Evolutionary conservation across 2,113 vertebrate species (phyloP).

Genomic region (Corapipo altera): DNA sequence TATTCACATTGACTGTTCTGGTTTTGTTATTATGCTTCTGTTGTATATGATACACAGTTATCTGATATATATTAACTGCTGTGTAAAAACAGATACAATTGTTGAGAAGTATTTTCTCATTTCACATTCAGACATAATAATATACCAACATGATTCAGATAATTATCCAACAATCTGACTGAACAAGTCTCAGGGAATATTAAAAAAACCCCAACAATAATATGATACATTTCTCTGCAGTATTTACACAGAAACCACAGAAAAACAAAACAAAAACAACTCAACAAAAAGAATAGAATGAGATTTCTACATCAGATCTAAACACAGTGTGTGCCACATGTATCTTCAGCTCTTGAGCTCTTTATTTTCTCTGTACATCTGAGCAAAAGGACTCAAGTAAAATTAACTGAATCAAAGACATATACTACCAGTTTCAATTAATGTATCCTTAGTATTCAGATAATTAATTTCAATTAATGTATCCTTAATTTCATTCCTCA

Average conservation of each 20-base stretch:
- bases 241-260: not conserved
- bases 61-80: not conserved
- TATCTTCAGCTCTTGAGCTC: not conserved
- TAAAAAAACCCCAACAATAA: not conserved
- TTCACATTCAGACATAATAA: not conserved
- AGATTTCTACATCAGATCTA: not conserved
- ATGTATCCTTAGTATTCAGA: too few species aligned
- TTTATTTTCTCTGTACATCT: not conserved
- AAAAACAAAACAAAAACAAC: not conserved
- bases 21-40: not conserved
- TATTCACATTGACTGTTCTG: not conserved
- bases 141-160: not conserved
- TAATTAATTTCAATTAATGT: not conserved
- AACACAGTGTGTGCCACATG: not conserved
- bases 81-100: not conserved
- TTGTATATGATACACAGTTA: not conserved
- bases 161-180: slow-evolving; percentile 6
- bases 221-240: not conserved
- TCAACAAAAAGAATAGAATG: not conserved
- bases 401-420: not conserved
- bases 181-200: not conserved
- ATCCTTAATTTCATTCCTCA: not conserved
- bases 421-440: not conserved
- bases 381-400: not conserved
- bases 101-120: not conserved